These are phyloP conservation scores for Numida meleagris DNA, from an alignment of 2,113 vertebrate species.

Conservation along the genomic window DNA sequence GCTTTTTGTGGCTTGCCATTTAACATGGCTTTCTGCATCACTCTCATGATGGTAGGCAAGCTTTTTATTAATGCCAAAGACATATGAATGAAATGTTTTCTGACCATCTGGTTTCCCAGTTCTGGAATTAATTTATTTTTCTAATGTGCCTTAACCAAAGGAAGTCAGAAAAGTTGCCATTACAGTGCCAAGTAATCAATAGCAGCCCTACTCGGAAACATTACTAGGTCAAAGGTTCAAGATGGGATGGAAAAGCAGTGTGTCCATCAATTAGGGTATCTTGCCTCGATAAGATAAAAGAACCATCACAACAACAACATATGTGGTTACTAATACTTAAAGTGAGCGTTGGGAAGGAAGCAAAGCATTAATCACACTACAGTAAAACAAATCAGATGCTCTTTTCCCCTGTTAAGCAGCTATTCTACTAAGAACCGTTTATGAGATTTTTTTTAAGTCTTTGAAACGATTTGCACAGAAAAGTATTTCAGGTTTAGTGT, in stretches of 20 bases:
- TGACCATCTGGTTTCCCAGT: conserved; percentile 43
- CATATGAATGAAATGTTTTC: conserved; percentile 17
- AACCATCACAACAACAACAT: background rate
- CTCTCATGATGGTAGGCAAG: background rate
- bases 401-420: background rate
- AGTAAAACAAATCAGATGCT: conserved; percentile 20
- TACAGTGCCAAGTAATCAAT: conserved; percentile 27
- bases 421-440: background rate
- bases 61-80: conserved; percentile 9
- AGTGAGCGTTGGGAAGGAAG: background rate
- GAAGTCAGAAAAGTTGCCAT: conserved; percentile 53
- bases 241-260: background rate
- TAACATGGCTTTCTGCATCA: conserved; percentile 3
- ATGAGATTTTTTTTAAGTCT: background rate
- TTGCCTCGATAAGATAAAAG: conserved; percentile 18
- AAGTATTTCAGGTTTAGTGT: conserved; percentile 1
- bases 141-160: conserved; percentile 53
- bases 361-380: background rate
- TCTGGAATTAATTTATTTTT: conserved; percentile 66
- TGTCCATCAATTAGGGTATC: background rate
- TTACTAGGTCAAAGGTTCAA: conserved; percentile 49
- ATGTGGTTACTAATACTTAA: background rate
- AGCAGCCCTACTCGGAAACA: conserved; percentile 22
- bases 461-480: background rate
- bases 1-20: conserved; percentile 12